Percentiles rank a stretch among this genome's conserved stretches.
Conservation (phyloP, 2,888 invertebrate species). For the Lasioglossum pauxillum region DNA sequence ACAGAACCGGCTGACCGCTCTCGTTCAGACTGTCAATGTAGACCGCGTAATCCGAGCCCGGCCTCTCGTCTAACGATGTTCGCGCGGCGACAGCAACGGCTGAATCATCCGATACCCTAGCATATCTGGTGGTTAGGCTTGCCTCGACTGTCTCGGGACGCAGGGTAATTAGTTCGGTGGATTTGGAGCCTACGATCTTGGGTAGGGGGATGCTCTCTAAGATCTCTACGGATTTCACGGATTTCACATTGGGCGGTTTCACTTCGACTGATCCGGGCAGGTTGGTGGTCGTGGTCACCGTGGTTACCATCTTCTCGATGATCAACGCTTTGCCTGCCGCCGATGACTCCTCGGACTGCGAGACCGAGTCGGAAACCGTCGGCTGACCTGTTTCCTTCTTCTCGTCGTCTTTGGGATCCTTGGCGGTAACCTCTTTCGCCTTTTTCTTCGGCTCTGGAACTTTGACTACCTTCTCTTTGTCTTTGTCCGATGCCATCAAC, state of each 20-base stretch:
- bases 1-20: constrained; percentile 71
- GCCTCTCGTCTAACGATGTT: constrained; percentile 32
- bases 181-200: constrained; percentile 69
- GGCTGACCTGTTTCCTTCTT: background rate
- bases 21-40: constrained; percentile 43
- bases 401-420: background rate
- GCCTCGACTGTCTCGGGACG: constrained; percentile 80
- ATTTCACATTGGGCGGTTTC: constrained; percentile 70
- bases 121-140: constrained; percentile 79
- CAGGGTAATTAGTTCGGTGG: constrained; percentile 77
- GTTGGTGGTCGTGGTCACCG: constrained; percentile 67
- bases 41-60: constrained; percentile 35
- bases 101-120: constrained; percentile 70
- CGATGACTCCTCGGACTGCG: constrained; percentile 3
- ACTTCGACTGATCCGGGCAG: constrained; percentile 63
- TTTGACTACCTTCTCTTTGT: background rate
- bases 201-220: constrained; percentile 72
- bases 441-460: background rate
- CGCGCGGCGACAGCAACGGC: constrained; percentile 31
- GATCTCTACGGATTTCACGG: constrained; percentile 70
- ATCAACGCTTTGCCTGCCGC: constrained; percentile 65
- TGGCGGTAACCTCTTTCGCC: background rate
- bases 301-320: constrained; percentile 69
- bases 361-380: background rate
- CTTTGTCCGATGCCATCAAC: background rate